Percentiles rank a stretch among this genome's conserved stretches.
phyloP scores from a whole-genome alignment of 2,888 invertebrate species.

The Argyra leucocephala region DNA sequence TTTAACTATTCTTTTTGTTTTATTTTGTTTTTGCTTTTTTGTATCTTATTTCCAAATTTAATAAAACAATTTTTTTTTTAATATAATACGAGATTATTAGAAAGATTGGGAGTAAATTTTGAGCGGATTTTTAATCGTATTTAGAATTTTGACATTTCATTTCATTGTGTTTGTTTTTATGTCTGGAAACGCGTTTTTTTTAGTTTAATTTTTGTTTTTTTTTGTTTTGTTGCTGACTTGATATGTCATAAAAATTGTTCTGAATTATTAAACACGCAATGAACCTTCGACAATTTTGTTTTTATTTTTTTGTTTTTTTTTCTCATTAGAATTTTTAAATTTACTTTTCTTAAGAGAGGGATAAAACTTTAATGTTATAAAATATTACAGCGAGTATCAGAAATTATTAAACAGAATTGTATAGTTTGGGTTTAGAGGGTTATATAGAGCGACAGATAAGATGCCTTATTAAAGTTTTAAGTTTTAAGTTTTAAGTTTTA shows the following conservation, averaged over 20 bases:
- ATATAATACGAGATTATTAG: not conserved
- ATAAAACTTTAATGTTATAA: no score
- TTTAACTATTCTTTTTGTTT: no score
- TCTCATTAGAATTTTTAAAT: not conserved
- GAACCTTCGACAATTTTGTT: not conserved
- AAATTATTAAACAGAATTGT: no score
- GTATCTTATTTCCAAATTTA: no score
- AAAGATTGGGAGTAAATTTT: not conserved
- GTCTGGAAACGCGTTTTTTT: not conserved
- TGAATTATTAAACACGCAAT: constrained; percentile 1
- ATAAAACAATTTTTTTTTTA: no score
- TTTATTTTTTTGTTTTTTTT: not conserved
- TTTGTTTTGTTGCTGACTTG: not conserved
- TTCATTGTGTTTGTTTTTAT: not conserved
- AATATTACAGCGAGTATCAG: no score
- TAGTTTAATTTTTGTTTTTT: not conserved
- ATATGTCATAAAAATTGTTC: constrained; percentile 1
- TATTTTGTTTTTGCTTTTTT: no score
- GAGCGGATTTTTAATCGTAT: not conserved
- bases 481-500: no score
- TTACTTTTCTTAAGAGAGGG: no score
- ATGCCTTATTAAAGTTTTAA: no score
- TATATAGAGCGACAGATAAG: no score
- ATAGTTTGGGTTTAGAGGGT: no score
- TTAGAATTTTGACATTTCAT: not conserved